phyloP scores from a whole-genome alignment of 2,888 invertebrate species.

The Uropetala carovei region DNA sequence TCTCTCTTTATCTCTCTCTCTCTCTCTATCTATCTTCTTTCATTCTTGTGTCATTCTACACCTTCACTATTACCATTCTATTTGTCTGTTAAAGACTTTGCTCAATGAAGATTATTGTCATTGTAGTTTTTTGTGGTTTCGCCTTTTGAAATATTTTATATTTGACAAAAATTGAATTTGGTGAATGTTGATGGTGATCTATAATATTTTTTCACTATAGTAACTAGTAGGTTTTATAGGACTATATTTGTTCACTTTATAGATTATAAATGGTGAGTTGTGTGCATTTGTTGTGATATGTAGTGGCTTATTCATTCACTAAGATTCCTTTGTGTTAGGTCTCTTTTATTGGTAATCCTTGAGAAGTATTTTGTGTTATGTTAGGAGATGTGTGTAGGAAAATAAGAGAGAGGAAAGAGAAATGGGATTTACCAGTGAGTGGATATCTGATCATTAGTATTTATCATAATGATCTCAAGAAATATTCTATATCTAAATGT shows the following conservation, averaged over 20 bases:
- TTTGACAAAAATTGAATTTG: constrained; percentile 39
- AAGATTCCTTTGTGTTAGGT: neutral
- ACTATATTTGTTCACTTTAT: constrained; percentile 27
- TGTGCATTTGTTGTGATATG: constrained; percentile 20
- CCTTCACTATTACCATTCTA: constrained; percentile 65
- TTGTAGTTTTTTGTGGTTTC: constrained; percentile 57
- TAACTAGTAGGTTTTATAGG: constrained; percentile 33
- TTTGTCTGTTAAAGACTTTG: constrained; percentile 55
- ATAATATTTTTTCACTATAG: constrained; percentile 30
- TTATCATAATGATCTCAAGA: neutral
- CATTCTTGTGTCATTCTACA: constrained; percentile 65
- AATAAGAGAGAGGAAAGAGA: constrained; percentile 54
- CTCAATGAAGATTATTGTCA: constrained; percentile 39
- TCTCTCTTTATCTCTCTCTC: constrained; percentile 68
- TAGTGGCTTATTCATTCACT: constrained; percentile 20
- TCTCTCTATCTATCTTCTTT: constrained; percentile 66
- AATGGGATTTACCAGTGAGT: constrained; percentile 50
- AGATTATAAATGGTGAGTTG: neutral
- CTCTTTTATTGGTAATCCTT: neutral
- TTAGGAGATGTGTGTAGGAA: neutral
- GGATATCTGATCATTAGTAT: constrained; percentile 50
- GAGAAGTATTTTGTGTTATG: neutral
- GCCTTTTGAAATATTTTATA: constrained; percentile 42
- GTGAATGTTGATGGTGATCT: constrained; percentile 49
- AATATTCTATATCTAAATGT: neutral